phyloP scores from a whole-genome alignment of 2,113 vertebrate species.

The Heptranchias perlo region DNA sequence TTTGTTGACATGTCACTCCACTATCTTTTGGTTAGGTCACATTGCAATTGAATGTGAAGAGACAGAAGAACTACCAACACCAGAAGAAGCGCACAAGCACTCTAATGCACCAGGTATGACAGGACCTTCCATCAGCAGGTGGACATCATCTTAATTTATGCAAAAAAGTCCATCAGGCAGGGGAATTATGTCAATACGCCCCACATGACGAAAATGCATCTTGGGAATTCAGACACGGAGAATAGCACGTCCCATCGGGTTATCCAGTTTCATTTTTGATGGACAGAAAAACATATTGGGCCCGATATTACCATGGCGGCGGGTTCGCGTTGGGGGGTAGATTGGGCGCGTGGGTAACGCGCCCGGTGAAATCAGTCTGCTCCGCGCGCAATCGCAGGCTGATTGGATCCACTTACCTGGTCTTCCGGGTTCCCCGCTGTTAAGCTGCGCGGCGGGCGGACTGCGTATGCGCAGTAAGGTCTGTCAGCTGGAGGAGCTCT shows the following conservation, averaged over 20 bases:
- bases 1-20: not conserved
- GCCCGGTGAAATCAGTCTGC: no score
- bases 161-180: not conserved
- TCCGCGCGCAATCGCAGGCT: no score
- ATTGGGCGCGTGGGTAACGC: no score
- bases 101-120: constrained; percentile 66
- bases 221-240: not conserved
- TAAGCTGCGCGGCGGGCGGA: no score
- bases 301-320: no score
- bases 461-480: no score
- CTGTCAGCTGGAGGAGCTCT: no score
- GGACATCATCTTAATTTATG: not conserved
- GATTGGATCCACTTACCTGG: no score
- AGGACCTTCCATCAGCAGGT: not conserved
- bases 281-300: no score
- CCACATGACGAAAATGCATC: not conserved
- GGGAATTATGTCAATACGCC: not conserved
- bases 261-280: not conserved
- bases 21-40: constrained; percentile 46
- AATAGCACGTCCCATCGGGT: not conserved
- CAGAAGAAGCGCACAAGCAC: constrained; percentile 55
- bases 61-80: constrained; percentile 54
- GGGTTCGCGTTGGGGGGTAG: no score
- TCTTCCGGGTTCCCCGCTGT: no score
- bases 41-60: constrained; percentile 59